Percentiles rank a stretch among this genome's conserved stretches.
phyloP scores from a whole-genome alignment of 2,113 vertebrate genomes.

The Struthidea cinerea region DNA sequence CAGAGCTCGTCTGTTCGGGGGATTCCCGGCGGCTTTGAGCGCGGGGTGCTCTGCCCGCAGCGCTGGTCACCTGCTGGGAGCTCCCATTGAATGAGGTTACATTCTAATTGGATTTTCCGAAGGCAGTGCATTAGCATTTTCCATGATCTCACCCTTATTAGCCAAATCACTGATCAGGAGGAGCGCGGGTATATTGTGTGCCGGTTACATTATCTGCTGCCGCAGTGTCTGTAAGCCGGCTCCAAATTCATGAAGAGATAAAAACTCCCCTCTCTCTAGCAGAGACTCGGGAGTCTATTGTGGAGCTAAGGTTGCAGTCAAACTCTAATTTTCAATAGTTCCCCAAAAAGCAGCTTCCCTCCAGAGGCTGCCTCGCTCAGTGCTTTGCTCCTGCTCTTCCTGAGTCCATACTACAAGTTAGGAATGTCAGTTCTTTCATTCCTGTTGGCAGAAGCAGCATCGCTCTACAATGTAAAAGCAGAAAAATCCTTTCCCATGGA shows the following conservation, averaged over 20 bases:
- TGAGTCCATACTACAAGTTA: accelerated
- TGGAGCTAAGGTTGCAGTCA: not conserved
- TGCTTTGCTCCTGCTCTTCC: not conserved
- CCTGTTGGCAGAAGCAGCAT: not conserved
- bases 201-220: constrained; percentile 7
- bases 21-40: not conserved
- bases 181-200: not conserved
- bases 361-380: not conserved
- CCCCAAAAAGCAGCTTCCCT: not conserved
- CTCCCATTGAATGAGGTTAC: constrained; percentile 33
- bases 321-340: not conserved
- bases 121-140: constrained; percentile 52
- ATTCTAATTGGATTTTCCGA: constrained; percentile 57
- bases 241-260: not conserved
- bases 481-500: not conserved
- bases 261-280: not conserved
- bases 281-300: not conserved
- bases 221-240: not conserved
- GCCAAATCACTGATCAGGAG: constrained; percentile 36
- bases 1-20: constrained; percentile 10
- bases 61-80: constrained; percentile 34
- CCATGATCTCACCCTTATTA: constrained; percentile 64
- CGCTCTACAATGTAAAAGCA: not conserved
- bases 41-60: constrained; percentile 12
- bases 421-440: not conserved